Percentiles rank a stretch among this genome's conserved stretches.
Evolutionary conservation across 2,797 vertebrate genomes (phyloP).

Genomic region (Dromococcyx pavoninus): DNA sequence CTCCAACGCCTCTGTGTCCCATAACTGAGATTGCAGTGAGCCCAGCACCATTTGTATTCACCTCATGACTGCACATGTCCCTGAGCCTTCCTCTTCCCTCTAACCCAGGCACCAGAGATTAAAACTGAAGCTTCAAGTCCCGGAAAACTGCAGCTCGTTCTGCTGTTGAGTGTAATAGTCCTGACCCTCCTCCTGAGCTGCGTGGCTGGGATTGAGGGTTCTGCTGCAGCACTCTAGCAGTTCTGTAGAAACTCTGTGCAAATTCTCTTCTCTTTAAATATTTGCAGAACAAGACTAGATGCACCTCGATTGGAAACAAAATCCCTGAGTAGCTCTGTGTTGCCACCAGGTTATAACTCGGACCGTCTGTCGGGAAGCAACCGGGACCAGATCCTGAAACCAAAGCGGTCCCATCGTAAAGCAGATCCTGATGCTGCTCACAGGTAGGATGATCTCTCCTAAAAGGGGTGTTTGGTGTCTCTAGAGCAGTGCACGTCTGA

Average conservation of each 20-base stretch:
- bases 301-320: constrained; percentile 91
- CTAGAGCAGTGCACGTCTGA: background rate
- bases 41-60: background rate
- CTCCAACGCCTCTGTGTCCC: background rate
- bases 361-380: constrained; percentile 81
- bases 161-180: background rate
- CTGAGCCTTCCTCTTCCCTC: background rate
- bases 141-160: background rate
- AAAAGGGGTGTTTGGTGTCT: background rate
- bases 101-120: background rate
- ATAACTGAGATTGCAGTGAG: background rate
- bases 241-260: background rate
- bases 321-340: constrained; percentile 79
- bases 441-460: constrained; percentile 80
- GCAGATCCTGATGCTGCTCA: constrained; percentile 94
- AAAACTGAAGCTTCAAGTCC: background rate
- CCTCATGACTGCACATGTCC: fast-evolving
- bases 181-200: background rate
- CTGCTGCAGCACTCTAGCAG: fast-evolving
- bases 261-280: constrained; percentile 41
- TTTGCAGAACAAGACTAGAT: constrained; percentile 90
- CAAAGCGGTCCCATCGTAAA: constrained; percentile 94
- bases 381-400: constrained; percentile 85
- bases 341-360: constrained; percentile 76
- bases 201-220: background rate